These are phyloP conservation scores for Drosophila kuntzei DNA, from an alignment of 2,888 invertebrate species.

Conservation along the genomic window DNA sequence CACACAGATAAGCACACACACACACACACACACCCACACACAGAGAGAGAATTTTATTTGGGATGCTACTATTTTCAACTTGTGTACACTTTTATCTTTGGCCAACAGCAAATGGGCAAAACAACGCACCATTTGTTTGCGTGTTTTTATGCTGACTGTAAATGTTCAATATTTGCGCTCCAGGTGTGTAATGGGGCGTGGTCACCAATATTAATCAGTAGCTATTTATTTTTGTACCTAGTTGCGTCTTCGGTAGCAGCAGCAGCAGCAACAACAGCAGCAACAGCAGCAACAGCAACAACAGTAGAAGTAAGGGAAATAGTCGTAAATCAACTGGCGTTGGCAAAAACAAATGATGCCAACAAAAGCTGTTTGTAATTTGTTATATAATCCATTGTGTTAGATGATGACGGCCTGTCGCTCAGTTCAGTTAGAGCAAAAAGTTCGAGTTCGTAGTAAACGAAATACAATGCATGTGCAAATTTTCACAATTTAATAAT, in stretches of 20 bases:
- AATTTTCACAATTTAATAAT: constrained; percentile 70
- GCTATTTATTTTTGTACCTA: constrained; percentile 49
- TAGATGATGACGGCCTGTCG: constrained; percentile 41
- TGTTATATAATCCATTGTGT: constrained; percentile 46
- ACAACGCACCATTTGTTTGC: constrained; percentile 35
- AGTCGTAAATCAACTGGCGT: constrained; percentile 40
- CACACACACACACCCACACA: constrained; percentile 1
- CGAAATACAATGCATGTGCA: constrained; percentile 52
- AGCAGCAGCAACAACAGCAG: too few relatives aligned
- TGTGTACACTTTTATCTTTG: constrained; percentile 63
- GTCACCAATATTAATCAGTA: constrained; percentile 55
- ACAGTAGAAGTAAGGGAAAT: constrained; percentile 1
- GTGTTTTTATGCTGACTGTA: constrained; percentile 48
- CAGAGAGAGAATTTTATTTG: constrained; percentile 19
- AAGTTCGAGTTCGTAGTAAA: not conserved
- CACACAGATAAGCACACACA: constrained; percentile 3
- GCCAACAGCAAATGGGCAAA: constrained; percentile 23
- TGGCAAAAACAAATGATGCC: constrained; percentile 45
- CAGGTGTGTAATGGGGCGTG: constrained; percentile 61
- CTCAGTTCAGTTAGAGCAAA: constrained; percentile 6
- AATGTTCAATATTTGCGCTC: constrained; percentile 55
- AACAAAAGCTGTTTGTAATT: constrained; percentile 53
- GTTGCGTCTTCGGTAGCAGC: not conserved
- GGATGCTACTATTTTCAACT: constrained; percentile 59
- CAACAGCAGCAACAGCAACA: not conserved